Evolutionary conservation across 2,113 vertebrate species (phyloP).

Genomic region (Zingel zingel): DNA sequence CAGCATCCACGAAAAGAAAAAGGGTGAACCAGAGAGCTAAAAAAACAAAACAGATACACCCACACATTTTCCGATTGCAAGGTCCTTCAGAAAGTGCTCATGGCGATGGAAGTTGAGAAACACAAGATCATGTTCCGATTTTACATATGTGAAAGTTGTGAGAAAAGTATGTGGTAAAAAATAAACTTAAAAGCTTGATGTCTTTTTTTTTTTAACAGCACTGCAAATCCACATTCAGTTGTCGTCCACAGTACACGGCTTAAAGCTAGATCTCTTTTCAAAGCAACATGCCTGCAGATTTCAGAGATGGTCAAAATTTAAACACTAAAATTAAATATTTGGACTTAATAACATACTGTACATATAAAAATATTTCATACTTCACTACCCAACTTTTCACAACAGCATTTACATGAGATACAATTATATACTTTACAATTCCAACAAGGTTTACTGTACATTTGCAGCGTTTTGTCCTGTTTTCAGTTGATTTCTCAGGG

Average conservation of each 20-base stretch:
- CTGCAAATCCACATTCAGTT: slow-evolving; percentile 73
- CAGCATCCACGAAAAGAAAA: slow-evolving; percentile 69
- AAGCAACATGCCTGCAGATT: slow-evolving; percentile 27
- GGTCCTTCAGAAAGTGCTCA: slow-evolving; percentile 79
- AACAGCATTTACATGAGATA: slow-evolving; percentile 36
- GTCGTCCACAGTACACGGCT: slow-evolving; percentile 64
- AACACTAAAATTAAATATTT: slow-evolving; percentile 47
- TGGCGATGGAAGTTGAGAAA: slow-evolving; percentile 69
- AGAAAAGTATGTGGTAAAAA: slow-evolving; percentile 47
- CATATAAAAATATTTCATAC: slow-evolving; percentile 67
- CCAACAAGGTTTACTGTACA: slow-evolving; percentile 29
- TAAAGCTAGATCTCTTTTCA: slow-evolving; percentile 49
- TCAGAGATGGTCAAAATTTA: slow-evolving; percentile 50
- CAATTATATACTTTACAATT: slow-evolving; percentile 57
- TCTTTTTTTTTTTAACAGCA: slow-evolving; percentile 2
- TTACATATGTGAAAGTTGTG: slow-evolving; percentile 61
- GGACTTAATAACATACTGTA: slow-evolving; percentile 47
- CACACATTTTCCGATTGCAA: slow-evolving; percentile 81
- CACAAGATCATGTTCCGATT: slow-evolving; percentile 53
- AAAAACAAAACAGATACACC: slow-evolving; percentile 67
- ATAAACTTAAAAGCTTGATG: slow-evolving; percentile 4
- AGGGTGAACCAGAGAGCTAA: slow-evolving; percentile 63
- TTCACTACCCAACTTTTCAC: slow-evolving; percentile 36
- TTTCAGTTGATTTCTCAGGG: slow-evolving; percentile 1
- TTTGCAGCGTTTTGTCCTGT: slow-evolving; percentile 5